Evolutionary conservation across 2,797 vertebrate species (phyloP).

Genomic region (Chelonia mydas): DNA sequence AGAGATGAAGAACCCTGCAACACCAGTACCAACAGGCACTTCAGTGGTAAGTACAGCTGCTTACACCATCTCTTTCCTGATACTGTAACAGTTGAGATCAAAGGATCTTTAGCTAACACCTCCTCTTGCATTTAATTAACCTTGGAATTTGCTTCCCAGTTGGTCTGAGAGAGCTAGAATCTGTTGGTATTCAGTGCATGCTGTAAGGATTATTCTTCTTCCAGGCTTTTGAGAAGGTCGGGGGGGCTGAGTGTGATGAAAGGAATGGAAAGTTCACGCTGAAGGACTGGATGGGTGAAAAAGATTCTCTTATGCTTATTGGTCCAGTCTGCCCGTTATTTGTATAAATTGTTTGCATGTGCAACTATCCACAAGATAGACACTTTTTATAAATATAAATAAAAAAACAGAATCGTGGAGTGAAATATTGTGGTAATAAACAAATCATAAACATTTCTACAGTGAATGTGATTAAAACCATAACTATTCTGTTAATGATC

Average conservation of each 20-base stretch:
- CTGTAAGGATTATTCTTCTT: neutral
- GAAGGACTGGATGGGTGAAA: neutral
- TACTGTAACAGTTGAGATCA: neutral
- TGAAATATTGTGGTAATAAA: accelerated
- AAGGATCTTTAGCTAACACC: neutral
- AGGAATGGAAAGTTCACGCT: neutral
- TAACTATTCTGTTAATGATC: neutral
- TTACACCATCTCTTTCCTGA: neutral
- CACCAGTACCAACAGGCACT: neutral
- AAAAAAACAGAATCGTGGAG: slow-evolving; percentile 3
- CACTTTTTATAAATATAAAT: neutral
- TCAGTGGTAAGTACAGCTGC: neutral
- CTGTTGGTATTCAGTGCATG: neutral
- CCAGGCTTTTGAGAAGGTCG: neutral
- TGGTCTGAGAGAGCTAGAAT: neutral
- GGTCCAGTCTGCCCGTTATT: neutral
- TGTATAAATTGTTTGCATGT: neutral
- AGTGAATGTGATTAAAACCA: neutral
- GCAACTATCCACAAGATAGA: neutral
- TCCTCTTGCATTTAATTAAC: neutral
- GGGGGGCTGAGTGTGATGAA: neutral
- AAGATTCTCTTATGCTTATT: neutral
- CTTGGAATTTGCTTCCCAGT: neutral
- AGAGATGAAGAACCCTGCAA: too few species aligned
- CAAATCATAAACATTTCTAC: neutral